Conservation (phyloP, 1,140 invertebrate species). For the Cryptotermes secundus region DNA sequence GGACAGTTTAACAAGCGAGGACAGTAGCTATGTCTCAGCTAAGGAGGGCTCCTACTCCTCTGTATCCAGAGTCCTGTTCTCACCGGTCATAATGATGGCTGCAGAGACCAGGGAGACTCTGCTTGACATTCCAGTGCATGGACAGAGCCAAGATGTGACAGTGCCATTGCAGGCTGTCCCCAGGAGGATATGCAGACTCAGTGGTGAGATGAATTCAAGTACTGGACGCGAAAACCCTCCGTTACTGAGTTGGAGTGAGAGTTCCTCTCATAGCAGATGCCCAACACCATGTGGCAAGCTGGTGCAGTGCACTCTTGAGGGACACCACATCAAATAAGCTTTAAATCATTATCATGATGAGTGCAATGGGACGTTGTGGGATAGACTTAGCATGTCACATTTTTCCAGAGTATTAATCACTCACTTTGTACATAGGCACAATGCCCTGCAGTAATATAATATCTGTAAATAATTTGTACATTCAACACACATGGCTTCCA, state of each 20-base stretch:
- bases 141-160: conserved; percentile 63
- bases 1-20: conserved; percentile 79
- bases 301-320: background rate
- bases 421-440: conserved; percentile 1
- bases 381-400: background rate
- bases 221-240: conserved; percentile 49
- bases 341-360: background rate
- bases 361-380: background rate
- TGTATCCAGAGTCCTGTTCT: conserved; percentile 73
- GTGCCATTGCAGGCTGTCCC: conserved; percentile 58
- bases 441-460: conserved; percentile 6
- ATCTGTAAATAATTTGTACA: conserved; percentile 11
- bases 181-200: conserved; percentile 44
- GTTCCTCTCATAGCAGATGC: conserved; percentile 54
- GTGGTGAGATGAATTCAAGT: conserved; percentile 17
- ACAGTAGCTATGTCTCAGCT: conserved; percentile 80
- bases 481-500: conserved; percentile 10
- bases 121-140: conserved; percentile 63
- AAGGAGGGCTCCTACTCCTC: conserved; percentile 67
- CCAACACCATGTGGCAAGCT: background rate
- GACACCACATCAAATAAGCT: background rate
- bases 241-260: conserved; percentile 58
- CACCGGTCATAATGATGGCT: conserved; percentile 65
- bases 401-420: conserved; percentile 6
- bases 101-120: conserved; percentile 50